Conservation (phyloP, 2,113 vertebrate genomes). For the Bos javanicus region DNA sequence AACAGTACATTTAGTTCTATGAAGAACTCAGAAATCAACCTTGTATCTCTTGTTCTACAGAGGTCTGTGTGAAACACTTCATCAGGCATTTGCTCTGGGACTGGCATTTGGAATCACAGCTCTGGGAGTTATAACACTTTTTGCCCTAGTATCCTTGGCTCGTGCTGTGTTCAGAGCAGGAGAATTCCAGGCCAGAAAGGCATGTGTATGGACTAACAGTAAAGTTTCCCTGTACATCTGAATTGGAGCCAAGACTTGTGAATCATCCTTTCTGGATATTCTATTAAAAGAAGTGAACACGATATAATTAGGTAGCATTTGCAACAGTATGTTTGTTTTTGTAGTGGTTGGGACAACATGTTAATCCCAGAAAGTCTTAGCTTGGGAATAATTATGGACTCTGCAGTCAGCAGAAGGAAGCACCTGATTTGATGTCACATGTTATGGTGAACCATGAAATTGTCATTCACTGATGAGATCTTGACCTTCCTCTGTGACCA, state of each 20-base stretch:
- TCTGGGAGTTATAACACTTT: constrained; percentile 30
- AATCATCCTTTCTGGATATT: constrained; percentile 46
- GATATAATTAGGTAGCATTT: constrained; percentile 34
- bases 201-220: not conserved
- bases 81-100: constrained; percentile 5
- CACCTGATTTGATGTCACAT: not conserved
- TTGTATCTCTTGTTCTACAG: constrained; percentile 4
- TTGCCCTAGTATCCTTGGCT: constrained; percentile 23
- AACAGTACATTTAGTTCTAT: constrained; percentile 9
- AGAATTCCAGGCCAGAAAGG: constrained; percentile 34
- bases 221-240: constrained; percentile 22
- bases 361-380: constrained; percentile 41
- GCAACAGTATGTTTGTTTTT: constrained; percentile 29
- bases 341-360: constrained; percentile 38
- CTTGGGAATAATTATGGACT: constrained; percentile 13
- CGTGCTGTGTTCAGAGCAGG: not conserved
- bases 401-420: not conserved
- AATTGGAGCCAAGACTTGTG: constrained; percentile 39
- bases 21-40: constrained; percentile 29
- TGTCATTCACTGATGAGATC: not conserved
- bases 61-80: constrained; percentile 15
- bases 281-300: constrained; percentile 26
- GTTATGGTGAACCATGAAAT: not conserved
- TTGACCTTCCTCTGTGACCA: not conserved
- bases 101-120: constrained; percentile 47